Conservation (phyloP, 1,140 invertebrate genomes). For the Agraylea sexmaculata region DNA sequence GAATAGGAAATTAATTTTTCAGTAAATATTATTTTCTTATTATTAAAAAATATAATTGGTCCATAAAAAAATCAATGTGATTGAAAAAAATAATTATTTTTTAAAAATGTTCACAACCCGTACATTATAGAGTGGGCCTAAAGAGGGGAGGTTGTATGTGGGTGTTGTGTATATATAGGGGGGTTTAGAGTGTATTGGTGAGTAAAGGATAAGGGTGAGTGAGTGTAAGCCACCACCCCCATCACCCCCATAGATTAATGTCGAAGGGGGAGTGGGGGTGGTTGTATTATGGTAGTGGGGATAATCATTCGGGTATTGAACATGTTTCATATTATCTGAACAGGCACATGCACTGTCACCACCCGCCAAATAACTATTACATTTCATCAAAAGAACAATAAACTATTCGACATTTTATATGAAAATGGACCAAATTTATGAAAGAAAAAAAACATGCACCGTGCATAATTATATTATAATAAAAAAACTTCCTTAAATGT, state of each 20-base stretch:
- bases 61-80: too few relatives aligned
- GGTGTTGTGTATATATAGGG: neutral
- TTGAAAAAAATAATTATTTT: too few relatives aligned
- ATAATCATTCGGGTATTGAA: conserved; percentile 17
- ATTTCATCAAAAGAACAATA: too few relatives aligned
- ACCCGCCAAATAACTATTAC: too few relatives aligned
- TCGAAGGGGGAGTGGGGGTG: conserved; percentile 10
- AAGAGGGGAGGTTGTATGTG: conserved; percentile 6
- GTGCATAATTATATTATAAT: neutral
- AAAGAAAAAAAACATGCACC: neutral
- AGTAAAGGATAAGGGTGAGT: conserved; percentile 10
- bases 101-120: too few relatives aligned
- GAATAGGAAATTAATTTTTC: too few relatives aligned
- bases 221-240: conserved; percentile 12
- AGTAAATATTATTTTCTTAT: too few relatives aligned
- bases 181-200: neutral
- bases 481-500: neutral
- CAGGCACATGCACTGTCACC: conserved; percentile 1
- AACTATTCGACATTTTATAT: neutral
- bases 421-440: too few relatives aligned
- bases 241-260: conserved; percentile 16
- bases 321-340: conserved; percentile 2
- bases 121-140: too few relatives aligned
- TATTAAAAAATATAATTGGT: too few relatives aligned
- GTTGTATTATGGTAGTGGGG: conserved; percentile 5